Conservation (phyloP, 37 sponge, comb jelly and placozoan species). For the Agelas oroides region DNA sequence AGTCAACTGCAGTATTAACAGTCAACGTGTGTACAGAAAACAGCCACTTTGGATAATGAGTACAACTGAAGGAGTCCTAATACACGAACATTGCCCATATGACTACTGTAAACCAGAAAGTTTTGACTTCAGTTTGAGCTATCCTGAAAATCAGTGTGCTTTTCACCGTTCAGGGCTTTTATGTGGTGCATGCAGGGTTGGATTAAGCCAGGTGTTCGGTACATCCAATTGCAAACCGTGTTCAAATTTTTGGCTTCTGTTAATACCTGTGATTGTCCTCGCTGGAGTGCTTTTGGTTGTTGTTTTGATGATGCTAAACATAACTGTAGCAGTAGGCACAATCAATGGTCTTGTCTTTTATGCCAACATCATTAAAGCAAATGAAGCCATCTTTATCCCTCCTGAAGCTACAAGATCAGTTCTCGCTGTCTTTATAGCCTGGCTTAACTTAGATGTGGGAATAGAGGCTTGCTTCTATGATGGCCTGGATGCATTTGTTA, state of each 20-base stretch:
- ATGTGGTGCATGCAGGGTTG: constrained; percentile 39
- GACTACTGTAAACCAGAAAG: too few relatives aligned
- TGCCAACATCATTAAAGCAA: too few relatives aligned
- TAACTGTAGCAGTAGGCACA: background rate
- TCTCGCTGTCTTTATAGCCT: constrained; percentile 26
- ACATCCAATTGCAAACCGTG: constrained; percentile 27
- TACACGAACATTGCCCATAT: too few relatives aligned
- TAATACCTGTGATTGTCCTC: constrained; percentile 1
- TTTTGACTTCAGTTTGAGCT: too few relatives aligned
- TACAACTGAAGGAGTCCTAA: too few relatives aligned
- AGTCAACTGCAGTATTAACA: background rate
- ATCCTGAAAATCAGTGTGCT: background rate
- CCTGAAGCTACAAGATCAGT: too few relatives aligned
- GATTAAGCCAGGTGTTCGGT: constrained; percentile 27
- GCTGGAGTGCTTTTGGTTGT: constrained; percentile 18
- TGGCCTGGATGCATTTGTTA: constrained; percentile 10
- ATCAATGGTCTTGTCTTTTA: constrained; percentile 25
- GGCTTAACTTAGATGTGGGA: constrained; percentile 24
- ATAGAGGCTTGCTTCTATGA: constrained; percentile 28
- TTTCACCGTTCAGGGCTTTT: constrained; percentile 18
- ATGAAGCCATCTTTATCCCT: constrained; percentile 4
- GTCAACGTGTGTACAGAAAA: too few relatives aligned
- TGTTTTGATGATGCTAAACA: background rate
- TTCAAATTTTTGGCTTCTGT: constrained; percentile 18
- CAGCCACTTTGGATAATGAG: too few relatives aligned